Evolutionary conservation across 1,140 invertebrate species (phyloP).

Genomic region (Phymorhynchus buccinoides): DNA sequence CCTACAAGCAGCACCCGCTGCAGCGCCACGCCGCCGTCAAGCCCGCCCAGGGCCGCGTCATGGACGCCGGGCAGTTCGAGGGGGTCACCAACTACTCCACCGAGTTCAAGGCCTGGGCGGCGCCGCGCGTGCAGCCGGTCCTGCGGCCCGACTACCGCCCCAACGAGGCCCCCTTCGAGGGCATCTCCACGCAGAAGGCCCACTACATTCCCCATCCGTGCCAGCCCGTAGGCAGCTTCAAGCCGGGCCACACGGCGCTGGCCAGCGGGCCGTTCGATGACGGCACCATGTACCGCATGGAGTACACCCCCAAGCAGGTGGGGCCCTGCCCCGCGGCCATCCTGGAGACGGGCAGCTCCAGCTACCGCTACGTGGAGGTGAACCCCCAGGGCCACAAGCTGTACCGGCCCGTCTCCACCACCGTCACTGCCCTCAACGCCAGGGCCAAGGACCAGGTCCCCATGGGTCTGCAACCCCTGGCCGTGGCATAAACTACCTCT

Average conservation of each 20-base stretch:
- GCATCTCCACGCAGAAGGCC: constrained; percentile 68
- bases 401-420: constrained; percentile 57
- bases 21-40: constrained; percentile 52
- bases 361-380: constrained; percentile 54
- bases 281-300: constrained; percentile 70
- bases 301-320: constrained; percentile 68
- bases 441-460: background rate
- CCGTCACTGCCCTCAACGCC: constrained; percentile 27
- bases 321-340: constrained; percentile 67
- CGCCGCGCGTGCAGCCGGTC: constrained; percentile 53
- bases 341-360: constrained; percentile 55
- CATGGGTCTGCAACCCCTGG: background rate
- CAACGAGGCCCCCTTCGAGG: constrained; percentile 71
- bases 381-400: constrained; percentile 64
- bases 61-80: constrained; percentile 65
- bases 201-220: constrained; percentile 65
- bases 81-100: constrained; percentile 70
- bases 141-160: constrained; percentile 66
- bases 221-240: constrained; percentile 56
- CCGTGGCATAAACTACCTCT: constrained; percentile 6
- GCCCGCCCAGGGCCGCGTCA: constrained; percentile 56
- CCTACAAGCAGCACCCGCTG: constrained; percentile 62
- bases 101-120: constrained; percentile 71
- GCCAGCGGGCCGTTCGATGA: constrained; percentile 68
- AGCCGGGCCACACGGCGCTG: constrained; percentile 60